Evolutionary conservation across 2,888 invertebrate genomes (phyloP).

Genomic region (Drosophila differens): DNA sequence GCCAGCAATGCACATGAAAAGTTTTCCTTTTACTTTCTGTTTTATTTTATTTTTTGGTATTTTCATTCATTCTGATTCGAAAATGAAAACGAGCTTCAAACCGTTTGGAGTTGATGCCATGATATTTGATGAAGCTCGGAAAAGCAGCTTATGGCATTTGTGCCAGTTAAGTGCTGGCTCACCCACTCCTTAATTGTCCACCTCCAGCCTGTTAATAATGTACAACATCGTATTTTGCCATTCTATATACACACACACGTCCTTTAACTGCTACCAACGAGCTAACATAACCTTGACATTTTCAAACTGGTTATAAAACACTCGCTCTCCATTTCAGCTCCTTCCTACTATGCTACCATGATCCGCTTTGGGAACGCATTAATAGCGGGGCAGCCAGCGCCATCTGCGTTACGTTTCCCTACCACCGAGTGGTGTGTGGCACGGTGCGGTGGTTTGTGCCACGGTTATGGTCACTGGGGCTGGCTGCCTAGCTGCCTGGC

Average conservation of each 20-base stretch:
- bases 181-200: not conserved
- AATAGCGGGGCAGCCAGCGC: slow-evolving; percentile 63
- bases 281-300: slow-evolving; percentile 55
- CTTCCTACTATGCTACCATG: not conserved
- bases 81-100: slow-evolving; percentile 22
- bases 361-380: slow-evolving; percentile 45
- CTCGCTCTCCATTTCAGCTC: slow-evolving; percentile 11
- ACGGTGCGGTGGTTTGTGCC: slow-evolving; percentile 39
- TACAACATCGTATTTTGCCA: slow-evolving; percentile 33
- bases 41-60: slow-evolving; percentile 57
- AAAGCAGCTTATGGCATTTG: slow-evolving; percentile 21
- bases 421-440: slow-evolving; percentile 1
- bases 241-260: slow-evolving; percentile 30
- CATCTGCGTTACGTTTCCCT: slow-evolving; percentile 24
- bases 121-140: slow-evolving; percentile 39
- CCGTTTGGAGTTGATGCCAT: slow-evolving; percentile 9
- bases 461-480: slow-evolving; percentile 55
- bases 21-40: slow-evolving; percentile 37
- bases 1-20: slow-evolving; percentile 75
- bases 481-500: slow-evolving; percentile 45
- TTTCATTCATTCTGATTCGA: slow-evolving; percentile 64
- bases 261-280: slow-evolving; percentile 39
- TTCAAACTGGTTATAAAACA: slow-evolving; percentile 58
- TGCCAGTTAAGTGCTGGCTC: slow-evolving; percentile 10
- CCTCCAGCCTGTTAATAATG: slow-evolving; percentile 27